Conservation (phyloP, 2,797 vertebrate genomes). For the Yasuhikotakia modesta region DNA sequence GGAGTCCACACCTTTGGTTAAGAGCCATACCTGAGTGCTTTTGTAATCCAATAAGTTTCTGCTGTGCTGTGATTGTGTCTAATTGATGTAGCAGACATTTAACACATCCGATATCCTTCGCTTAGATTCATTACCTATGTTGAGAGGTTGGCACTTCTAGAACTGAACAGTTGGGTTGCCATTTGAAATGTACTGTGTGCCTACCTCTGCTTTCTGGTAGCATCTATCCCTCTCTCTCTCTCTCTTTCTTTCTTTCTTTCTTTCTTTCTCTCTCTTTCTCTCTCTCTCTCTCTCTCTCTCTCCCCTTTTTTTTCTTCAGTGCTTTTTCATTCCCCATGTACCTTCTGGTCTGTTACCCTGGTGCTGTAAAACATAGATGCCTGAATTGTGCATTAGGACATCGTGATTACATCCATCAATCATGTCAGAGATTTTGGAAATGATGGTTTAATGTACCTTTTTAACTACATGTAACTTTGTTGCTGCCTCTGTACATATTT, state of each 20-base stretch:
- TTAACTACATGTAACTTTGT: constrained; percentile 73
- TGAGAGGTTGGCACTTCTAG: constrained; percentile 47
- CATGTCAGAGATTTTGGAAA: constrained; percentile 66
- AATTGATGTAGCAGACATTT: constrained; percentile 71
- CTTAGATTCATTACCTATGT: constrained; percentile 67
- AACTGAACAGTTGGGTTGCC: constrained; percentile 34
- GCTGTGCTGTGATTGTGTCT: constrained; percentile 67
- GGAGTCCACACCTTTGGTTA: constrained; percentile 57
- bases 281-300: no score
- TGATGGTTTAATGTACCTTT: constrained; percentile 80
- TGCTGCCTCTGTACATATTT: constrained; percentile 54
- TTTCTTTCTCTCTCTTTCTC: no score
- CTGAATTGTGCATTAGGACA: constrained; percentile 73
- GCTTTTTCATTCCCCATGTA: constrained; percentile 57
- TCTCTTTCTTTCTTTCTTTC: no score
- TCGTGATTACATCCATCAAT: constrained; percentile 77
- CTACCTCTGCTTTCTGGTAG: constrained; percentile 48
- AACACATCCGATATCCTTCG: constrained; percentile 68
- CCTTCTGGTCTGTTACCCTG: constrained; percentile 59
- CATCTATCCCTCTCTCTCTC: background rate
- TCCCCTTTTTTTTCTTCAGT: constrained; percentile 45
- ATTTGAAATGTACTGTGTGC: constrained; percentile 54
- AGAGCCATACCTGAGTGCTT: constrained; percentile 59
- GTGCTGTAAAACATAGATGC: constrained; percentile 67
- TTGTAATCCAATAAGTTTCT: constrained; percentile 64